Base-by-base conservation (phyloP, 2,888 invertebrate species). In the Adineta ricciae region DNA sequence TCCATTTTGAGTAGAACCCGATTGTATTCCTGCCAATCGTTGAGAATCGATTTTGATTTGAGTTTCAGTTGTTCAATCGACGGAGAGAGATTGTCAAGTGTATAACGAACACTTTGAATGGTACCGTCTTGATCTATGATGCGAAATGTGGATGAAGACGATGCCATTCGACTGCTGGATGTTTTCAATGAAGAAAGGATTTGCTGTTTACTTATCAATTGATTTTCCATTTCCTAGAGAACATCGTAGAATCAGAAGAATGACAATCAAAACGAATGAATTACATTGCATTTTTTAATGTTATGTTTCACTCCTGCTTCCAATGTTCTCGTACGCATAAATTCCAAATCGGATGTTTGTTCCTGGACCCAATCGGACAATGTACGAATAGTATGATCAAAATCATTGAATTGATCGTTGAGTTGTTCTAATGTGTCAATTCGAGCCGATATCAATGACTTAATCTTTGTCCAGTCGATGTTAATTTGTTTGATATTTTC, bases 401-500 rank as follows among this genome's bases (percentile, higher is more conserved):
- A 78, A 38, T 78, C 73, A 78, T 78, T 78, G 16, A 78, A 78
- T 78, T 78, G 73, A 24, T 78, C 41, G 41, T 78, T 78, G 5
- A 78, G 21, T 41, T 78, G 73, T 78, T 41, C 73, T 41, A 78
- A 78, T 24, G 38, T 78, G 41, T 78, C 78, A n/a, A 78, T 78
- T 41, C 78, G 38, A 38, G 78, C 41, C 9, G 78, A 78, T 3
- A 78, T 78, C 11, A 78, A n/a, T 41, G 78, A 78, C 41, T 78
- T 78, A 24, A 78, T 78, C 41, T 41, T 78, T 24, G 41, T 78
- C 78, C 78, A 78, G 16, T 78, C 78, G 41, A 78, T 78, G 41
- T 78, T 78, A n/a, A 78, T 78, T 78, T 78, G 78, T 78, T 78
- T 78, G 1, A 78, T 78, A 41, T 78, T 8, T n/a, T 78, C 78